These are phyloP conservation scores for Synergus japonicus DNA, from an alignment of 2,888 invertebrate species.

Conservation along the genomic window DNA sequence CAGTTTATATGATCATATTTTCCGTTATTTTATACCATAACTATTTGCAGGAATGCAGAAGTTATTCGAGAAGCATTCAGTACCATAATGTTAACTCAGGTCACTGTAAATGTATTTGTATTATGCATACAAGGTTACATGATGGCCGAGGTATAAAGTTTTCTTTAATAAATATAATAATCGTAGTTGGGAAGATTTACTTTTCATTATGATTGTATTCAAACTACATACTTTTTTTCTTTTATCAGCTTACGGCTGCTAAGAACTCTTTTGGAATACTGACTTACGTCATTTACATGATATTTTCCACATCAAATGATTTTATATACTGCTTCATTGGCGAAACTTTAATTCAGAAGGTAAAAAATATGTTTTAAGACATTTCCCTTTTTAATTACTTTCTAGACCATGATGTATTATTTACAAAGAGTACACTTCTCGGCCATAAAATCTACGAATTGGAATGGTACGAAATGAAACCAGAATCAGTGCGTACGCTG, in stretches of 20 bases:
- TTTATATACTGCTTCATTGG: conserved; percentile 6
- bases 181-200: not conserved
- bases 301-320: not conserved
- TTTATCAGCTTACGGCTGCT: no score
- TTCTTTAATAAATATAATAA: not conserved
- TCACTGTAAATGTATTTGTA: not conserved
- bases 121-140: conserved; percentile 9
- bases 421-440: not conserved
- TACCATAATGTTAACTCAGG: not conserved
- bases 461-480: not conserved
- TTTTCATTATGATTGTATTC: no score
- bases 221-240: no score
- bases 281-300: not conserved
- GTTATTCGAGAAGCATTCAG: not conserved
- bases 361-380: not conserved
- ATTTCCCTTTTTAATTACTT: not conserved
- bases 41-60: not conserved
- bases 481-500: not conserved
- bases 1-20: not conserved
- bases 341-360: not conserved
- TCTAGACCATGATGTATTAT: not conserved
- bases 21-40: not conserved
- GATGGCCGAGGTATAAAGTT: not conserved
- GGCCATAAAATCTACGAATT: not conserved
- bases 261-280: conserved; percentile 8